Percentiles rank a stretch among this genome's conserved stretches.
phyloP scores from a whole-genome alignment of 2,113 vertebrate species.

The Sprattus sprattus region DNA sequence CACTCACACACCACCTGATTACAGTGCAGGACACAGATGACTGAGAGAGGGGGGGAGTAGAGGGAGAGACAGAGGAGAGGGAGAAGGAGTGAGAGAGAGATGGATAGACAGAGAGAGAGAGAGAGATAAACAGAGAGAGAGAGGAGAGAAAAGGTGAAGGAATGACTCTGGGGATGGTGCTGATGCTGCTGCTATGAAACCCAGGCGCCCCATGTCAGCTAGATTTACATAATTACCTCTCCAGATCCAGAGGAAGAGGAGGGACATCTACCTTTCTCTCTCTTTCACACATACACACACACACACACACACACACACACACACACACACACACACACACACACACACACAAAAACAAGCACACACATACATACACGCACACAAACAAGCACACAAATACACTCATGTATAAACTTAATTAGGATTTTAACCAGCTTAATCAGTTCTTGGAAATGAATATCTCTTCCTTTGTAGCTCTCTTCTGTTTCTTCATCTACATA shows the following conservation, averaged over 20 bases:
- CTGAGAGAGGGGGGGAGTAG: too few relatives aligned
- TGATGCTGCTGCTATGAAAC: constrained; percentile 20
- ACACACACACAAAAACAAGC: not conserved
- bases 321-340: not conserved
- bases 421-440: constrained; percentile 77
- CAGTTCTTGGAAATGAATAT: constrained; percentile 47
- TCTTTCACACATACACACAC: not conserved
- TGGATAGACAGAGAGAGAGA: too few relatives aligned
- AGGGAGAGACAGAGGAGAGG: too few relatives aligned
- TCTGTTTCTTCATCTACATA: constrained; percentile 40
- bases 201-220: constrained; percentile 29
- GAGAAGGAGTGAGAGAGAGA: too few relatives aligned
- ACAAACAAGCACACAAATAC: constrained; percentile 41
- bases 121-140: too few relatives aligned
- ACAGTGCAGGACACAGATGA: too few relatives aligned
- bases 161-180: too few relatives aligned
- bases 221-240: constrained; percentile 53
- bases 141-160: not conserved
- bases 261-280: not conserved
- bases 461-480: constrained; percentile 10
- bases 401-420: constrained; percentile 67
- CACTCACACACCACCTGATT: too few relatives aligned
- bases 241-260: constrained; percentile 41
- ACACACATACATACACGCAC: not conserved
- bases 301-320: not conserved